phyloP scores from a whole-genome alignment of 2,797 vertebrate species.

The Pelodytes ibericus region DNA sequence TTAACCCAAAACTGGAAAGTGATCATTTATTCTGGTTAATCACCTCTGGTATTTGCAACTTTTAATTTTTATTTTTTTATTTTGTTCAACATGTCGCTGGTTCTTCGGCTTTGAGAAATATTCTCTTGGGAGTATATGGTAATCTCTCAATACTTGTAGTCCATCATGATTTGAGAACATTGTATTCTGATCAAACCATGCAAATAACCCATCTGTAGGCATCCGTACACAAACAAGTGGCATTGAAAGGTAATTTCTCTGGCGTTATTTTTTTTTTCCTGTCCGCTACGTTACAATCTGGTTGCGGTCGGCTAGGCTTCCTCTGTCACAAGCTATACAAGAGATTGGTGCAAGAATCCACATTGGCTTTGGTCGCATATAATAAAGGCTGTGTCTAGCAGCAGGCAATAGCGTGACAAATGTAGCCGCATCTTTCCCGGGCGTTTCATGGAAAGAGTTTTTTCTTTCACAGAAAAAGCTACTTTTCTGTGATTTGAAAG shows the following conservation, averaged over 20 bases:
- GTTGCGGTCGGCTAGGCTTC: background rate
- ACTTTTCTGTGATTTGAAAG: slow-evolving; percentile 2
- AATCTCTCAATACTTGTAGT: no score
- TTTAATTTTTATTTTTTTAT: no score
- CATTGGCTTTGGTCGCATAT: slow-evolving; percentile 18
- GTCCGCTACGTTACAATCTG: background rate
- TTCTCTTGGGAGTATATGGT: no score
- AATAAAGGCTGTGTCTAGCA: slow-evolving; percentile 42
- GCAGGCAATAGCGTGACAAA: background rate
- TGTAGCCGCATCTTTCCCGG: background rate
- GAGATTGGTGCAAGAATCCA: background rate
- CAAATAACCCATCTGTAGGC: no score
- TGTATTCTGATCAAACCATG: no score
- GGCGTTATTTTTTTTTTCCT: background rate
- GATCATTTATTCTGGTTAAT: no score
- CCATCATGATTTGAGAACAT: no score
- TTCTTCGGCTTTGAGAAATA: no score
- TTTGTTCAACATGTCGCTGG: no score
- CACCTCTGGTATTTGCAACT: no score
- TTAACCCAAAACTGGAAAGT: no score
- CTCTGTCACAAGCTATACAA: background rate
- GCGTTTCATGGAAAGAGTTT: slow-evolving; percentile 26
- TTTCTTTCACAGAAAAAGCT: slow-evolving; percentile 14
- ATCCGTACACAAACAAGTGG: no score
- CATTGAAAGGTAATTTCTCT: background rate